Evolutionary conservation across 2,888 invertebrate species (phyloP).

Genomic region (Drosophila sordidula): DNA sequence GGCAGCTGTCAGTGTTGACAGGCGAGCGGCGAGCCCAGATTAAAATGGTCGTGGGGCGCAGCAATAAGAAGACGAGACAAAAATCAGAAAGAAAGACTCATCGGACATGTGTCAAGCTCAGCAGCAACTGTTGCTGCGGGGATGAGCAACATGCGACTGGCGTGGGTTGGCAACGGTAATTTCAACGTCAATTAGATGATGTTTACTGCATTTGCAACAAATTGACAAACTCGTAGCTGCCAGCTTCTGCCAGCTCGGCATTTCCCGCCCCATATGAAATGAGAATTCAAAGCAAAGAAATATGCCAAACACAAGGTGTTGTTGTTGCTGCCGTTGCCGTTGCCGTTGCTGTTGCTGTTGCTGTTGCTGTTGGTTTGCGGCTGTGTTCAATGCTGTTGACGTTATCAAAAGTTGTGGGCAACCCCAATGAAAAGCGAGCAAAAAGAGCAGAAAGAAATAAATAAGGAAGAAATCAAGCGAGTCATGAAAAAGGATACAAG

Average conservation of each 20-base stretch:
- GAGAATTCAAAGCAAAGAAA: conserved; percentile 64
- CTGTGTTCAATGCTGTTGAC: conserved; percentile 76
- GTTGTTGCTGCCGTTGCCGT: conserved; percentile 30
- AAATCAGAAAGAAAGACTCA: conserved; percentile 44
- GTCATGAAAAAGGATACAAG: conserved; percentile 79
- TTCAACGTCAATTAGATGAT: conserved; percentile 79
- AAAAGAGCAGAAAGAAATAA: conserved; percentile 17
- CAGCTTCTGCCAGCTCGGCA: conserved; percentile 46
- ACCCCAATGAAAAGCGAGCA: conserved; percentile 16
- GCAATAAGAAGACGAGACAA: conserved; percentile 36
- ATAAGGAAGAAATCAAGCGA: conserved; percentile 57
- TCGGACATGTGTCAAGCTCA: conserved; percentile 74
- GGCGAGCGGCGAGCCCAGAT: conserved; percentile 37
- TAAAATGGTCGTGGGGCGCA: conserved; percentile 53
- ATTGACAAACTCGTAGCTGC: conserved; percentile 72
- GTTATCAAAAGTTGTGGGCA: conserved; percentile 77
- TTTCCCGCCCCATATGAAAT: conserved; percentile 40
- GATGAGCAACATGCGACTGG: conserved; percentile 2
- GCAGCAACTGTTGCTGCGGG: conserved; percentile 26
- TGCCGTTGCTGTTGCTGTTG: neutral
- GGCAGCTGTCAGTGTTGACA: conserved; percentile 62
- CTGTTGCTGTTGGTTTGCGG: conserved; percentile 63
- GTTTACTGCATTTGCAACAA: conserved; percentile 79
- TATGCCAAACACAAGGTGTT: conserved; percentile 49
- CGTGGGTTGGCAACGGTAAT: conserved; percentile 39